Evolutionary conservation across 1,140 invertebrate species (phyloP), one percentile per base, ranked within the genome.

Genomic region (Lerema accius): DNA sequence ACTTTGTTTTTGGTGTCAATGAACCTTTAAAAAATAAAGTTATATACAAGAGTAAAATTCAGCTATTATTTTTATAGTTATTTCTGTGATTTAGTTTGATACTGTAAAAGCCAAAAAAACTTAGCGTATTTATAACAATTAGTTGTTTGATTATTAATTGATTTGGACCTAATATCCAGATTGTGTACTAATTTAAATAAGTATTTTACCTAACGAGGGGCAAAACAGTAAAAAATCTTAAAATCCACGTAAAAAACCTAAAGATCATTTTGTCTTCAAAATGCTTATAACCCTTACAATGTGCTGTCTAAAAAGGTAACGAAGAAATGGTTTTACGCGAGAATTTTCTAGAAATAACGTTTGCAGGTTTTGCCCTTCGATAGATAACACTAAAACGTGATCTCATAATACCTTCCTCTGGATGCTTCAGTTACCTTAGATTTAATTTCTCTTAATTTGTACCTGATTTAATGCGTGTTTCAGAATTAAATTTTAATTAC

Each of bases 81-180:
- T 76, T 86, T 84, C 86, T 89, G 86, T 89, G 86, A 89, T 89
- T 89, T 85, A 85, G 72, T 85, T 86, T 69, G 68, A 78, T 85
- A 84, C 63, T 67, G 70, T 70, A 79, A 80, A 84, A 85, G 81
- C 85, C 82, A 86, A 89, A 89, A 84, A 84, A 73, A 73, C 67
- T 63, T 76, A 76, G 67, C 71, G 67, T 75, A 63, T 75, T 60
- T 72, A 69, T 63, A 28, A 23, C 11, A 53, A 32, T 78, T 66
- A 70, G 49, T 71, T 74, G 53, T 63, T 67, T 64, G 63, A 73
- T 73, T 68, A 68, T 64, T 10, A 15, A 35, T 50, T 50, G 28
- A 50, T 50, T 63, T 71, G 63, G 69, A 65, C 66, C 40, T 50
- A 65, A 72, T 75, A 59, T 71, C 70, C 55, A 53, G 63, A 63